Evolutionary conservation across 2,888 invertebrate species (phyloP).

Genomic region (Bibio marci): DNA sequence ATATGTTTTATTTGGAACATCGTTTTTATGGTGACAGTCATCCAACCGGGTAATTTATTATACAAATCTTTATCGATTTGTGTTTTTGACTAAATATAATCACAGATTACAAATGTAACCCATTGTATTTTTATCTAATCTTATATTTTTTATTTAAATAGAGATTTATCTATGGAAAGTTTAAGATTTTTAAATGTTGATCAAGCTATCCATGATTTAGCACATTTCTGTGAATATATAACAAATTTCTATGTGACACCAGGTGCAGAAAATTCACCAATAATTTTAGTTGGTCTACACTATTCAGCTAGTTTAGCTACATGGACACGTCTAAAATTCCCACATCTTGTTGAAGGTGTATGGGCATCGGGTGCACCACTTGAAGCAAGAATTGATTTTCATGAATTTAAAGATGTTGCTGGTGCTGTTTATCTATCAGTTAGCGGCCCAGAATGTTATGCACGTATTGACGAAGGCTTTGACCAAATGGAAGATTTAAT

Average conservation of each 20-base stretch:
- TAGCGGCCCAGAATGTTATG: neutral
- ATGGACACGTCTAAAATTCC: slow-evolving; percentile 39
- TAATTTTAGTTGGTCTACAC: slow-evolving; percentile 15
- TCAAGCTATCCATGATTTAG: slow-evolving; percentile 40
- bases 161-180: slow-evolving; percentile 24
- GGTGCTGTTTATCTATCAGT: neutral
- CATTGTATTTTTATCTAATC: neutral
- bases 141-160: neutral
- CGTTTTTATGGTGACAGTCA: slow-evolving; percentile 43
- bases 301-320: slow-evolving; percentile 37
- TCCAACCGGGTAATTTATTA: slow-evolving; percentile 34
- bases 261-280: slow-evolving; percentile 6
- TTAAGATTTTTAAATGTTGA: slow-evolving; percentile 37
- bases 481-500: neutral
- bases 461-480: neutral
- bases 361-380: slow-evolving; percentile 41
- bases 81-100: neutral
- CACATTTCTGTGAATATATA: slow-evolving; percentile 33
- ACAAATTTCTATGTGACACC: slow-evolving; percentile 12
- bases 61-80: neutral
- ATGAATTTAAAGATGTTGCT: neutral
- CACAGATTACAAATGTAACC: neutral
- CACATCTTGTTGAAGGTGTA: slow-evolving; percentile 34
- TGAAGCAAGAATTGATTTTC: slow-evolving; percentile 14
- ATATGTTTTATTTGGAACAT: slow-evolving; percentile 41